Percentiles rank a stretch among this genome's conserved stretches.
Evolutionary conservation across 37 sponge, comb jelly and placozoan genomes (phyloP).

Genomic region (Agelas oroides): DNA sequence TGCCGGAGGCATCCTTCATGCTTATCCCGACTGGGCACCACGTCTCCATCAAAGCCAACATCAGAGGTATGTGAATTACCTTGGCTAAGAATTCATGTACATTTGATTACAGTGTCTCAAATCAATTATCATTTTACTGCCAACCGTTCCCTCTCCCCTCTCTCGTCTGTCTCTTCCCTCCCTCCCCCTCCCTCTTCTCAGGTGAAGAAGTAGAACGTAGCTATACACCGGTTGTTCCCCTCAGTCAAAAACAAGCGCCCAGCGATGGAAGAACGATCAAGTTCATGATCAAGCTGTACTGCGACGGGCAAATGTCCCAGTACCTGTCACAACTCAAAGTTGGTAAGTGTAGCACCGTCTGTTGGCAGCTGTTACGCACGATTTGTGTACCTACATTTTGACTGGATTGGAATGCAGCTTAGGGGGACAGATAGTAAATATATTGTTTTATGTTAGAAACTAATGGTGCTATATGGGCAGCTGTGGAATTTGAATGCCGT

Average conservation of each 20-base stretch:
- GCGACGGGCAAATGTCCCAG: slow-evolving; percentile 76
- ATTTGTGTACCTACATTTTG: neutral
- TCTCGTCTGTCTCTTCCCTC: no score
- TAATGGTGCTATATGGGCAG: neutral
- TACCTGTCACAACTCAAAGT: slow-evolving; percentile 49
- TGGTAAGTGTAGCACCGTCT: slow-evolving; percentile 31
- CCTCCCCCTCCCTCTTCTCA: neutral
- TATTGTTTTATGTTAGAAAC: no score
- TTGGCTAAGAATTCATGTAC: no score
- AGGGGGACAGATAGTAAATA: no score
- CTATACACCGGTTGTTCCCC: slow-evolving; percentile 70
- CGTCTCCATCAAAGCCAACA: slow-evolving; percentile 52
- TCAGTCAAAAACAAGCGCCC: neutral
- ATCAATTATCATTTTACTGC: neutral
- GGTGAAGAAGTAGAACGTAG: slow-evolving; percentile 57
- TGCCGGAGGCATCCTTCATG: slow-evolving; percentile 69
- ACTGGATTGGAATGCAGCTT: no score
- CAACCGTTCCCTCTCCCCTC: slow-evolving; percentile 1
- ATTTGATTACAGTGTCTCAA: neutral
- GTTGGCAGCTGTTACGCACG: neutral
- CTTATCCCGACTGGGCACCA: slow-evolving; percentile 87
- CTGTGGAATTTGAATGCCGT: no score
- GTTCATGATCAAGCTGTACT: slow-evolving; percentile 86
- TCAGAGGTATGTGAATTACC: slow-evolving; percentile 63
- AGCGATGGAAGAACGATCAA: slow-evolving; percentile 39